These are phyloP conservation scores for Platalea minor DNA, from an alignment of 2,797 vertebrate genomes.

Conservation along the genomic window DNA sequence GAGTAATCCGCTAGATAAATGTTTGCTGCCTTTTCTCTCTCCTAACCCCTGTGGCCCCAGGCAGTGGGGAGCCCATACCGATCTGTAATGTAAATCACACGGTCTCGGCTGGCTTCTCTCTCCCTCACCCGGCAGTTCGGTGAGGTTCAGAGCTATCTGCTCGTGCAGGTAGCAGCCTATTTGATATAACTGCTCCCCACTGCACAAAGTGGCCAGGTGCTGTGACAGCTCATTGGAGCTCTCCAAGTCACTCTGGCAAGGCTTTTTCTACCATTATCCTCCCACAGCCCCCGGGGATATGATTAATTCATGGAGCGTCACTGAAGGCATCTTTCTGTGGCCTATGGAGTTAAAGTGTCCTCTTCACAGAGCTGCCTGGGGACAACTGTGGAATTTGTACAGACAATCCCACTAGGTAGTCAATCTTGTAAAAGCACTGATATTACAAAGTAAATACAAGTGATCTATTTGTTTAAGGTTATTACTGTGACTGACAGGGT, in stretches of 20 bases:
- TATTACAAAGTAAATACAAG: conserved; percentile 78
- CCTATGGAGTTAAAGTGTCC: conserved; percentile 68
- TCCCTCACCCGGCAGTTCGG: not conserved
- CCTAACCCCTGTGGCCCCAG: not conserved
- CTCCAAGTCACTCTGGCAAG: conserved; percentile 1
- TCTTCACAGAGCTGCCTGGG: conserved; percentile 68
- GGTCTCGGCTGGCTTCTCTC: not conserved
- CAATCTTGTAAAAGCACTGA: conserved; percentile 74
- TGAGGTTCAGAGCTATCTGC: not conserved
- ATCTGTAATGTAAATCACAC: not conserved
- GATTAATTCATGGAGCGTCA: conserved; percentile 73
- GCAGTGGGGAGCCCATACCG: not conserved
- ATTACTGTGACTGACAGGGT: conserved; percentile 72
- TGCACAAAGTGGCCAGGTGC: conserved; percentile 51
- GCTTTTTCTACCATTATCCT: conserved; percentile 63
- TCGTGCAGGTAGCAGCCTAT: not conserved
- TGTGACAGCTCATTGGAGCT: conserved; percentile 51
- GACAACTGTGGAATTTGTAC: conserved; percentile 74
- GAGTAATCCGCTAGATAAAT: conserved; percentile 12
- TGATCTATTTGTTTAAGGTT: conserved; percentile 77
- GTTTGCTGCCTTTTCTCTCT: conserved; percentile 26
- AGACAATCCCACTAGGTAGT: conserved; percentile 72
- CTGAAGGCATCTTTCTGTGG: conserved; percentile 61
- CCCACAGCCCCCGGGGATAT: conserved; percentile 51
- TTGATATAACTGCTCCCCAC: conserved; percentile 21